Percentiles rank a stretch among this genome's conserved stretches.
Evolutionary conservation across 2,888 invertebrate species (phyloP).

Genomic region (Mythimna lalbum): DNA sequence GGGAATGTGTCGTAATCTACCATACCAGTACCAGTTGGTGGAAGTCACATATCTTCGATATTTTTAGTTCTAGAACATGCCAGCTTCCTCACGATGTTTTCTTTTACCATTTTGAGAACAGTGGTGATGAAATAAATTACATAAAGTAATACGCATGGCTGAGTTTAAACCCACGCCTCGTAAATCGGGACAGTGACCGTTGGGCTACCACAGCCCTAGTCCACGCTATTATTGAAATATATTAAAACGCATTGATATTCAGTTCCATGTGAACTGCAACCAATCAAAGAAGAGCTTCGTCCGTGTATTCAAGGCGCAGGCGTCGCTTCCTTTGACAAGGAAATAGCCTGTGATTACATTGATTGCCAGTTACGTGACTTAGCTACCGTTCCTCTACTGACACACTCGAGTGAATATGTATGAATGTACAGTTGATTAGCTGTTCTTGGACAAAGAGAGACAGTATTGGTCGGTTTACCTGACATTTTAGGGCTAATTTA

Average conservation of each 20-base stretch:
- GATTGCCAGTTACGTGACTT: conserved; percentile 56
- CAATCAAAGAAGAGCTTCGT: conserved; percentile 20
- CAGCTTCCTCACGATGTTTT: too few species aligned
- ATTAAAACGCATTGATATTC: conserved; percentile 14
- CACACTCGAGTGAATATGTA: conserved; percentile 21
- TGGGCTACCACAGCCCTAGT: too few species aligned
- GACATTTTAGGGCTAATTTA: neutral
- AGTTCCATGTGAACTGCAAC: conserved; percentile 1
- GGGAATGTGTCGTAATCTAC: too few species aligned
- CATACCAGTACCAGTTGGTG: too few species aligned
- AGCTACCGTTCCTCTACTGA: conserved; percentile 16
- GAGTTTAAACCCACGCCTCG: too few species aligned
- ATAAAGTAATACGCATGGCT: too few species aligned
- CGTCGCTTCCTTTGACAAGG: conserved; percentile 49
- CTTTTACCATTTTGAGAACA: too few species aligned
- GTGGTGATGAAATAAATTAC: too few species aligned
- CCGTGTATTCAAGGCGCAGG: conserved; percentile 16
- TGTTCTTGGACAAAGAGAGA: neutral
- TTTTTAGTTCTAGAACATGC: too few species aligned
- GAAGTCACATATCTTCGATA: too few species aligned
- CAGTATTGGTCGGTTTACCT: neutral
- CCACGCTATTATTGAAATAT: neutral
- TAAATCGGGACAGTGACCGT: too few species aligned
- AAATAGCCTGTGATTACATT: conserved; percentile 62
- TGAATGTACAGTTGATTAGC: conserved; percentile 13